Evolutionary conservation across 2,797 vertebrate genomes (phyloP).

Genomic region (Tinamus major): DNA sequence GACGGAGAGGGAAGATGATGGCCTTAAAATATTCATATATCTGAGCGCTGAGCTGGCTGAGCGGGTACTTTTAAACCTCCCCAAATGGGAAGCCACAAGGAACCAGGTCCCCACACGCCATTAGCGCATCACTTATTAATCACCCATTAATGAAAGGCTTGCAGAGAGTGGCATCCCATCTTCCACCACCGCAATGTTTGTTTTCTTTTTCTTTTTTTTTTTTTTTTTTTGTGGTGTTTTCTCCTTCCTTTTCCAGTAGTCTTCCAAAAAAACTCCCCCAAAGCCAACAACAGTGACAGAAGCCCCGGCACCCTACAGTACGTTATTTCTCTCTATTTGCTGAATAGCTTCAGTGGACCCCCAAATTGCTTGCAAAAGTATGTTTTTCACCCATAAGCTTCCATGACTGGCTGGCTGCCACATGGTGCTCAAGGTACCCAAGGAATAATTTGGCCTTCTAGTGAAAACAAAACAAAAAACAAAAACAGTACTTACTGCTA

Average conservation of each 20-base stretch:
- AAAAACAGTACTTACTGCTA: not conserved
- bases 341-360: not conserved
- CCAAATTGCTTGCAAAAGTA: not conserved
- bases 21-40: not conserved
- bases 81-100: constrained; percentile 17
- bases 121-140: constrained; percentile 57
- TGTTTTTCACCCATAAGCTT: not conserved
- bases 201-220: not conserved
- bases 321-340: not conserved
- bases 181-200: not conserved
- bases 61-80: not conserved
- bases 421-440: not conserved
- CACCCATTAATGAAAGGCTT: constrained; percentile 18
- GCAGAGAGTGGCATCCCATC: not conserved
- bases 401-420: accelerated
- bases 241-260: not conserved
- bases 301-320: not conserved
- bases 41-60: not conserved
- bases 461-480: not conserved
- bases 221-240: not conserved
- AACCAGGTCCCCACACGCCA: not conserved
- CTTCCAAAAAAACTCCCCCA: not conserved
- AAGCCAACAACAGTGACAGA: not conserved
- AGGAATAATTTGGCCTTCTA: not conserved
- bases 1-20: not conserved